These are phyloP conservation scores for Peucedramus taeniatus DNA, from an alignment of 2,113 vertebrate species.

Conservation along the genomic window DNA sequence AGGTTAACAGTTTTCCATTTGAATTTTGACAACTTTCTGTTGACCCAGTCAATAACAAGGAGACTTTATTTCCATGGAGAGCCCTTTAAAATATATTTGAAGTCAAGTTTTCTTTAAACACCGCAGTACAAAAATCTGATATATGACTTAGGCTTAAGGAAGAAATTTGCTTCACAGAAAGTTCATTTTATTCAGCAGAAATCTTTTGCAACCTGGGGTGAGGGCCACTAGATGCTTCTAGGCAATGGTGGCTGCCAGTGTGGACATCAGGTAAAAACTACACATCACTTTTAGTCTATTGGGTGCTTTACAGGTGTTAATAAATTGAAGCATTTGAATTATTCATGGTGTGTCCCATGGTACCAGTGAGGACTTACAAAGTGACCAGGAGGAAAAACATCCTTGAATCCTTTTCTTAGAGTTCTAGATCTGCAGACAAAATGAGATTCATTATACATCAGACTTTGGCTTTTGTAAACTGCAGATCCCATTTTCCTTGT, in stretches of 20 bases:
- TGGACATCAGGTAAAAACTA: not conserved
- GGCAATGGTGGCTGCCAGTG: not conserved
- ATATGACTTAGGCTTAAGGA: not conserved
- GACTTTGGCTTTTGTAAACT: not conserved
- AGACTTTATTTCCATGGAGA: not conserved
- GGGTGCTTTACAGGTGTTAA: not conserved
- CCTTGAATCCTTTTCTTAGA: not conserved
- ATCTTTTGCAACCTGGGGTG: not conserved
- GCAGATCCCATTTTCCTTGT: not conserved
- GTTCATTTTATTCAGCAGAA: not conserved
- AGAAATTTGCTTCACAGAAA: not conserved
- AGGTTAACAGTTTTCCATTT: not conserved
- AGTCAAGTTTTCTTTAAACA: not conserved
- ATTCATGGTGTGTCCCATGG: not conserved
- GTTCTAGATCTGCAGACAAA: not conserved
- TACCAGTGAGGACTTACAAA: not conserved
- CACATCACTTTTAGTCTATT: not conserved
- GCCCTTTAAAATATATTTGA: not conserved
- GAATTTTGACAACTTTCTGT: not conserved
- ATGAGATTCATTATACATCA: accelerated
- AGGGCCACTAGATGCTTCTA: not conserved
- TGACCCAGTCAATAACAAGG: not conserved
- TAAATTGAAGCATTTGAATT: not conserved
- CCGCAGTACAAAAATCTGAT: not conserved
- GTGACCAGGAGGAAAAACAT: not conserved